Percentiles rank a stretch among this genome's conserved stretches.
These are phyloP conservation scores for Riptortus pedestris DNA, from an alignment of 1,140 invertebrate genomes.

Conservation along the genomic window DNA sequence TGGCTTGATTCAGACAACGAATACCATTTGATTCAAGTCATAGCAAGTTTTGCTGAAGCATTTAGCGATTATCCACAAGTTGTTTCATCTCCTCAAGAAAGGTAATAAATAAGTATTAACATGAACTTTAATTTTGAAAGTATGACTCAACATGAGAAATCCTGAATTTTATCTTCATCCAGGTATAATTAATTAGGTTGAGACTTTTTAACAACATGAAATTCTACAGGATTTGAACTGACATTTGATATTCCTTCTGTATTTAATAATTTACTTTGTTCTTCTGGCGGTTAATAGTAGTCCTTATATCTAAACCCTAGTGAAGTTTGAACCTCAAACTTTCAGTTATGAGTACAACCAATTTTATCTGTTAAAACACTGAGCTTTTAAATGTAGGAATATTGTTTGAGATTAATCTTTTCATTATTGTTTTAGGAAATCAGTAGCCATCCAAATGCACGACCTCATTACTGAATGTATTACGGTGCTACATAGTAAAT, in stretches of 20 bases:
- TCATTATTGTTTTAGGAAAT: too few relatives aligned
- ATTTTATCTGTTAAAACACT: too few relatives aligned
- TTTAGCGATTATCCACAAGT: slow-evolving; percentile 46
- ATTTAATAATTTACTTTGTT: too few relatives aligned
- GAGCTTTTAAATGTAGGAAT: too few relatives aligned
- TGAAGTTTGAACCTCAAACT: too few relatives aligned
- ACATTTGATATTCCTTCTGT: too few relatives aligned
- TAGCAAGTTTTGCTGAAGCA: slow-evolving; percentile 50
- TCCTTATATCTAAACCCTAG: too few relatives aligned
- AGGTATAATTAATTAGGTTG: background rate
- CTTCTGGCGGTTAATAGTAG: too few relatives aligned
- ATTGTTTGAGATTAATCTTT: too few relatives aligned
- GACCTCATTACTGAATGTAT: slow-evolving; percentile 55
- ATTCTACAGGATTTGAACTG: too few relatives aligned
- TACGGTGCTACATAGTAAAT: slow-evolving; percentile 54
- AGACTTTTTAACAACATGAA: background rate
- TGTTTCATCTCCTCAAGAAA: slow-evolving; percentile 37
- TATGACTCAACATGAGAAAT: background rate
- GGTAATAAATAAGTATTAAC: background rate
- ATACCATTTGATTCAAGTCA: slow-evolving; percentile 59
- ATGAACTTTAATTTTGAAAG: background rate
- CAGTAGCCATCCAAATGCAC: slow-evolving; percentile 51
- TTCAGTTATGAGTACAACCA: too few relatives aligned
- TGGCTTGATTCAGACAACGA: slow-evolving; percentile 68
- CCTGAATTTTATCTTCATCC: background rate